Conservation (phyloP, 2,888 invertebrate genomes). For the Tenthredo livida region DNA sequence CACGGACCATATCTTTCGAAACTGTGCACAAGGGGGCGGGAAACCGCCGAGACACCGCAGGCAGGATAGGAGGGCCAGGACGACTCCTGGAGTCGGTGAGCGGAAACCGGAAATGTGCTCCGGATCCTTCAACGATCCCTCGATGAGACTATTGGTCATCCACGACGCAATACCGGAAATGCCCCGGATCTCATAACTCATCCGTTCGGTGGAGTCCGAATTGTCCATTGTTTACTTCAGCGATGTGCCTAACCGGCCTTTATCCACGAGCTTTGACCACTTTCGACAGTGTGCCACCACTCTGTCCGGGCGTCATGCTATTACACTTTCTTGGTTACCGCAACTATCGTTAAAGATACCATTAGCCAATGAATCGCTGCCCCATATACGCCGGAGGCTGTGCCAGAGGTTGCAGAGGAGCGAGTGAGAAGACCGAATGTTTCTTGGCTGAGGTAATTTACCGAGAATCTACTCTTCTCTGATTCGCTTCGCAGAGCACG, state of each 20-base stretch:
- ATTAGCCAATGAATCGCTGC: conserved; percentile 54
- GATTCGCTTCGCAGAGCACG: conserved; percentile 20
- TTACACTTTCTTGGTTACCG: conserved; percentile 49
- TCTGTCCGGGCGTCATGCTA: conserved; percentile 15
- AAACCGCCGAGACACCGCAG: conserved; percentile 42
- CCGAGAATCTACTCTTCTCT: conserved; percentile 33
- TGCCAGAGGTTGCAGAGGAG: background rate
- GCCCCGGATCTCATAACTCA: conserved; percentile 77
- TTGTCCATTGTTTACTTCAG: conserved; percentile 55
- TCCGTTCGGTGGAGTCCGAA: conserved; percentile 69
- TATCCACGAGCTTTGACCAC: conserved; percentile 9
- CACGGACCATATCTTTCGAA: conserved; percentile 44
- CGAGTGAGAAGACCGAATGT: conserved; percentile 2
- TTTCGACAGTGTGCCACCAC: background rate
- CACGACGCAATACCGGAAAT: conserved; percentile 77
- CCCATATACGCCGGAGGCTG: conserved; percentile 42
- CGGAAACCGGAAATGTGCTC: conserved; percentile 79
- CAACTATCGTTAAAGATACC: conserved; percentile 53
- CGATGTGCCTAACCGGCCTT: conserved; percentile 9
- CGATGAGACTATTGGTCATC: conserved; percentile 79
- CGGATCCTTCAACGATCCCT: conserved; percentile 79
- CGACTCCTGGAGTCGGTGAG: conserved; percentile 65
- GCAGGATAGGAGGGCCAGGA: conserved; percentile 4
- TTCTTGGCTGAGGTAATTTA: conserved; percentile 42
- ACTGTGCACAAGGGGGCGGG: conserved; percentile 16